Percentiles rank a stretch among this genome's conserved stretches.
Evolutionary conservation across 64 coral and sea anemone species (phyloP).

Genomic region (Acropora yongei): DNA sequence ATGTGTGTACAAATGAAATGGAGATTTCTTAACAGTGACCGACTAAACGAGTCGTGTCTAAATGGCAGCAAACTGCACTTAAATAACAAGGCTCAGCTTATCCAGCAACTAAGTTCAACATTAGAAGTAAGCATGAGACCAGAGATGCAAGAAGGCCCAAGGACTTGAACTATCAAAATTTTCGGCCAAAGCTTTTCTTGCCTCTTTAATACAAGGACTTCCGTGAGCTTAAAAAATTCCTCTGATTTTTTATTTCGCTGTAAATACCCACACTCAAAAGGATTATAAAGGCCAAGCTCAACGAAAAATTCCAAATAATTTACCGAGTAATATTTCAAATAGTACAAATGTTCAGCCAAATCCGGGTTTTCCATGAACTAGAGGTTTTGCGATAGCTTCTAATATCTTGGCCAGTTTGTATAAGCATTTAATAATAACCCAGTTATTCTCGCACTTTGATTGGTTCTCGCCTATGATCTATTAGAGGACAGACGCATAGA

Average conservation of each 20-base stretch:
- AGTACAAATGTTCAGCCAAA: not conserved
- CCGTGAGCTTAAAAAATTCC: too few species aligned
- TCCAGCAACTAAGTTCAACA: too few species aligned
- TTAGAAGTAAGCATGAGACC: too few species aligned
- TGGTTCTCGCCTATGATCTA: too few species aligned
- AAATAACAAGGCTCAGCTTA: too few species aligned
- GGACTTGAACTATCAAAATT: not conserved
- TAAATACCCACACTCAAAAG: not conserved
- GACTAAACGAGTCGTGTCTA: conserved; percentile 5
- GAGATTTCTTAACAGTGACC: not conserved
- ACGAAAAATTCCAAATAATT: not conserved
- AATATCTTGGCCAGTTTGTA: not conserved
- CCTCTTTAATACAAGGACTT: not conserved
- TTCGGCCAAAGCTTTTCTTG: not conserved
- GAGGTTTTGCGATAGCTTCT: too few species aligned
- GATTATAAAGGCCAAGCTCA: too few species aligned
- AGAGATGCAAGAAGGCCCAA: too few species aligned
- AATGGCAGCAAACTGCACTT: not conserved
- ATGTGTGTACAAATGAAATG: conserved; percentile 9
- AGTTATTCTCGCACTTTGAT: too few species aligned
- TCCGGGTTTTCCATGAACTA: too few species aligned
- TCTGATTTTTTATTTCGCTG: not conserved
- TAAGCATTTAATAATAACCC: not conserved
- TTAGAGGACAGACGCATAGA: too few species aligned
- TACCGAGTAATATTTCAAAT: not conserved